Evolutionary conservation across 1,140 invertebrate species (phyloP), one percentile per base, ranked within the genome.

Genomic region (Dufourea novaeangliae): DNA sequence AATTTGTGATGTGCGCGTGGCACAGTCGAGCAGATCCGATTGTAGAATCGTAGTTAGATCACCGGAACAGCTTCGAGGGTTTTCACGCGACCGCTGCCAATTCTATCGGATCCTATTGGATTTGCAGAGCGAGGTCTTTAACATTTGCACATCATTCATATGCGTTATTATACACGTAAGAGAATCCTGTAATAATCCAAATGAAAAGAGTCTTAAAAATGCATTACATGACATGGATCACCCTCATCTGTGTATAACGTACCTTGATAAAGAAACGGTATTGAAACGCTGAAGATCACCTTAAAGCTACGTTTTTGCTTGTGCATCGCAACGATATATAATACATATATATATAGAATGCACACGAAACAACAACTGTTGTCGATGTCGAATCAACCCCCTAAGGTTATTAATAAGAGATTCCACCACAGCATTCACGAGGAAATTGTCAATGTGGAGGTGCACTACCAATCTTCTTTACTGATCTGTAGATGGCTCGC

Each of bases 241-340:
- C 84, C 85, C 71, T 69, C 64, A 83, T 79, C 80, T 87, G 80
- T 81, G 79, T 87, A 80, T 67, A 75, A 69, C 57, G 72, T 86
- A 86, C 86, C 81, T 89, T 86, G 37, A 71, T 75, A 77, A 62
- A 75, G 25, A 52, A 56, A 54, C n/a, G 64, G 20, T 46, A 29
- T 67, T 63, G 50, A 59, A 76, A 72, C 37, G 69, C 61, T 25
- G 73, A 52, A 20, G 32, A 64, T 59, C 37, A 63, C 32, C 54
- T 46, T 32, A 37, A 27, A 27, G 54, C 25, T 11, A 27, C 54
- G 54, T 56, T 56, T 29, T 22, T 25, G 6, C 4, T 14, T 17
- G 3, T 6, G 20, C 17, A n/a, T 52, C 8, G 8, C 44, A 27
- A 17, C 12, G n/a, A n/a, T 37, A n/a, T n/a, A 8, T 4, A n/a